Evolutionary conservation across 2,113 vertebrate genomes (phyloP).

Genomic region (Myrmecophaga tridactyla): DNA sequence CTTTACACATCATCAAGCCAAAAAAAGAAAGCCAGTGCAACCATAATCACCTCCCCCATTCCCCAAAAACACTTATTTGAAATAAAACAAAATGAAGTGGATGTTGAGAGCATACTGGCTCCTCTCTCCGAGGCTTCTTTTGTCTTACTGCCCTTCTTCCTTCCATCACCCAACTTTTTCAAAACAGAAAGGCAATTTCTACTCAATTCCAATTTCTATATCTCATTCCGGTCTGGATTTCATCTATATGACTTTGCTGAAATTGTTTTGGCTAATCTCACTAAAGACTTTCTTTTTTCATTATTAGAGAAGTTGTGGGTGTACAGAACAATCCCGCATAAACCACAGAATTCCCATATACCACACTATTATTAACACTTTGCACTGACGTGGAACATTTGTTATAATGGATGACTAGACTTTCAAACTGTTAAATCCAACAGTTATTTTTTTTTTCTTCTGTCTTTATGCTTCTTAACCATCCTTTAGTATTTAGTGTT

Average conservation of each 20-base stretch:
- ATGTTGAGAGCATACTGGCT: not conserved
- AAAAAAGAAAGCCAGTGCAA: not conserved
- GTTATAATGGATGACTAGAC: not conserved
- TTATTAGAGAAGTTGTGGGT: no score
- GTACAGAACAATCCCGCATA: no score
- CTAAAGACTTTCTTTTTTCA: not conserved
- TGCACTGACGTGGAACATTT: no score
- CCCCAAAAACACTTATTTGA: not conserved
- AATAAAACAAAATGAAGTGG: constrained; percentile 29
- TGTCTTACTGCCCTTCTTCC: not conserved
- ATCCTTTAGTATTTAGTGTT: constrained; percentile 18
- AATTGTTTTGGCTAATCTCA: constrained; percentile 33
- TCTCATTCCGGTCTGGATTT: not conserved
- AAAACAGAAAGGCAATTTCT: no score
- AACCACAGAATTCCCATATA: no score
- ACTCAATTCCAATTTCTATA: not conserved
- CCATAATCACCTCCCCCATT: not conserved
- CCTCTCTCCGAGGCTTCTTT: not conserved
- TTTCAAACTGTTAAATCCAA: not conserved
- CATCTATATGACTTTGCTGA: not conserved
- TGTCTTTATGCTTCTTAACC: not conserved
- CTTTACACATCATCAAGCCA: not conserved
- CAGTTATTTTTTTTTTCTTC: not conserved
- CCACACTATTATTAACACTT: no score
- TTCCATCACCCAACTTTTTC: no score